Evolutionary conservation across 2,888 invertebrate genomes (phyloP), one percentile per base, ranked within the genome.

Genomic region (Dryocosmus kuriphilus): DNA sequence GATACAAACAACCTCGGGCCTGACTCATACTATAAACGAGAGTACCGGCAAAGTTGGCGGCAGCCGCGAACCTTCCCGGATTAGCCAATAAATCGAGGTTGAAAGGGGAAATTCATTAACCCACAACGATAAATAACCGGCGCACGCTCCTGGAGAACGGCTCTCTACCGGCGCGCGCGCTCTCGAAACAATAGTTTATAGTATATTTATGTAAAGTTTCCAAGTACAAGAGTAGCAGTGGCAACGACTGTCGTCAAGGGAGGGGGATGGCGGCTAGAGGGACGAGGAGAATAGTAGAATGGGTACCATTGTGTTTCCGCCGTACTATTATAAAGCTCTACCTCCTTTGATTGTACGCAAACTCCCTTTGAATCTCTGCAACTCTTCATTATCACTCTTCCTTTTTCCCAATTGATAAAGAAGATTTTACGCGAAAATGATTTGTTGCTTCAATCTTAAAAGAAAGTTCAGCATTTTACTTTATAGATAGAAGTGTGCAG

Each of bases 201-300:
- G 89, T 90, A 89, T 88, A 90, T 90, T 89, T 90, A 90, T 90
- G 89, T 86, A 88, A 89, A 89, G 87, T 90, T 89, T 85, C 85
- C 85, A 85, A 87, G 86, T 85, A 83, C 82, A 83, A 84, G 83
- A 85, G 86, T 84, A 81, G 75, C 57, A 76, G 51, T 71, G 75
- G 78, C 76, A 77, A 80, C 79, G 80, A 79, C 41, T 81, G 41
- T 71, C 67, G 46, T 46, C 76, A 51, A 74, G 65, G 61, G 76
- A 65, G 32, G 71, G 74, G 19, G 51, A 80, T 62, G 78, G 77
- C 81, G 83, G 80, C 77, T 79, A 57, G 74, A 77, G 77, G 76
- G 75, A 79, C 74, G 61, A 80, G 79, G 77, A 82, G 80, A 79
- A 79, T 81, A 76, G 81, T 82, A 76, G 83, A 85, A 85, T 81